phyloP scores from a whole-genome alignment of 2,113 vertebrate species.

The Solea solea region DNA sequence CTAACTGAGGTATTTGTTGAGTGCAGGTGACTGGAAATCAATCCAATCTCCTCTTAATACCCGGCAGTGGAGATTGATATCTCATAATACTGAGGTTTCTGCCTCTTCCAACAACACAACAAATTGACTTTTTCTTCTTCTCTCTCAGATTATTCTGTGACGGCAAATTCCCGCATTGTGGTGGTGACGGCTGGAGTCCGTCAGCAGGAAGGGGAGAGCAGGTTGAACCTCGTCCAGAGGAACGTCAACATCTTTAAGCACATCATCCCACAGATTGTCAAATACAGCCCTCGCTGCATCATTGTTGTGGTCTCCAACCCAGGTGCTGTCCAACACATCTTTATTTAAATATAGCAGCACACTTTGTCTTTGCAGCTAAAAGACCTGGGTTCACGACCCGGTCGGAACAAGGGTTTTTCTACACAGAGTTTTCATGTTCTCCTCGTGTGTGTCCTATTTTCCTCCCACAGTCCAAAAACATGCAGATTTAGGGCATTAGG shows the following conservation, averaged over 20 bases:
- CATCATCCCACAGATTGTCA: conserved; percentile 92
- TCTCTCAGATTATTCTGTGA: conserved; percentile 89
- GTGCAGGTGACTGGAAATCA: no score
- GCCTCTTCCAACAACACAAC: background rate
- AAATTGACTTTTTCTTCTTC: background rate
- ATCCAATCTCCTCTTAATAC: no score
- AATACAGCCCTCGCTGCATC: conserved; percentile 91
- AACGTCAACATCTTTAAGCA: conserved; percentile 97
- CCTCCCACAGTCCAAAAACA: no score
- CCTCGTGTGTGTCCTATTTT: no score
- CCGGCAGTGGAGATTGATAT: no score
- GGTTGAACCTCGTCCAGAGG: conserved; percentile 95
- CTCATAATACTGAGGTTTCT: no score
- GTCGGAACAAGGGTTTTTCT: no score
- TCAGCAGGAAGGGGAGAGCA: conserved; percentile 96
- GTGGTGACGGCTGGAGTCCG: conserved; percentile 95
- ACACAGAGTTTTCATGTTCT: no score
- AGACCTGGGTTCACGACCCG: no score
- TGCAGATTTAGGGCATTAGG: no score
- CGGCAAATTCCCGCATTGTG: conserved; percentile 92
- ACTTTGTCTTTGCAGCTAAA: background rate
- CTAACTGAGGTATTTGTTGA: background rate
- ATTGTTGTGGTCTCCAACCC: conserved; percentile 97
- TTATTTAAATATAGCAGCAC: background rate
- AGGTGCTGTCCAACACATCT: conserved; percentile 75